Percentiles rank a stretch among this genome's conserved stretches.
Evolutionary conservation across 2,888 invertebrate species (phyloP).

Genomic region (Agriopis marginaria): DNA sequence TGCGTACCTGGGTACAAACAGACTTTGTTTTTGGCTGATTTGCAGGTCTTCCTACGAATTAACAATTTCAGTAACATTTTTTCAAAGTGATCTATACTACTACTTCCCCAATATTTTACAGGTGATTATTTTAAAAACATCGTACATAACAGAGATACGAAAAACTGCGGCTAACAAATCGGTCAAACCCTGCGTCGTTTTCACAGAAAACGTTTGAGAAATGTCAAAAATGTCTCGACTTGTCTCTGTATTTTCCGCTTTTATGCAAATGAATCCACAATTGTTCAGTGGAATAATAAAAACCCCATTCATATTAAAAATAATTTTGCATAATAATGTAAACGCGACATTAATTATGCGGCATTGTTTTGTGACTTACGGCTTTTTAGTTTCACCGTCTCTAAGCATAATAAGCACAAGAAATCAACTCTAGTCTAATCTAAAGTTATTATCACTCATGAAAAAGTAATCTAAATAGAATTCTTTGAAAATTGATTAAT

Average conservation of each 20-base stretch:
- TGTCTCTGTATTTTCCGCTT: constrained; percentile 33
- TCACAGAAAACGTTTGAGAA: constrained; percentile 26
- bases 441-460: constrained; percentile 12
- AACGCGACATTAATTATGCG: constrained; percentile 32
- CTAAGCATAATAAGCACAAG: constrained; percentile 11
- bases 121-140: too few species aligned
- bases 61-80: too few species aligned
- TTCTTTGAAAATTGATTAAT: constrained; percentile 3
- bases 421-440: constrained; percentile 11
- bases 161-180: neutral
- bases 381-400: constrained; percentile 13
- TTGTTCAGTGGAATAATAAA: constrained; percentile 51
- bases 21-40: too few species aligned
- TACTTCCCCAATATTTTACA: neutral
- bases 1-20: neutral
- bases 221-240: constrained; percentile 18
- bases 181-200: neutral
- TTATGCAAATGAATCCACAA: constrained; percentile 54
- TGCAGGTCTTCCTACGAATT: too few species aligned
- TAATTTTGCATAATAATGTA: constrained; percentile 57
- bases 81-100: too few species aligned
- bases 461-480: constrained; percentile 19
- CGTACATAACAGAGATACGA: too few species aligned
- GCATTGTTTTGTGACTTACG: constrained; percentile 16
- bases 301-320: constrained; percentile 45